Percentiles rank a stretch among this genome's conserved stretches.
Conservation (phyloP, 2,113 vertebrate species). For the Sylvia atricapilla region DNA sequence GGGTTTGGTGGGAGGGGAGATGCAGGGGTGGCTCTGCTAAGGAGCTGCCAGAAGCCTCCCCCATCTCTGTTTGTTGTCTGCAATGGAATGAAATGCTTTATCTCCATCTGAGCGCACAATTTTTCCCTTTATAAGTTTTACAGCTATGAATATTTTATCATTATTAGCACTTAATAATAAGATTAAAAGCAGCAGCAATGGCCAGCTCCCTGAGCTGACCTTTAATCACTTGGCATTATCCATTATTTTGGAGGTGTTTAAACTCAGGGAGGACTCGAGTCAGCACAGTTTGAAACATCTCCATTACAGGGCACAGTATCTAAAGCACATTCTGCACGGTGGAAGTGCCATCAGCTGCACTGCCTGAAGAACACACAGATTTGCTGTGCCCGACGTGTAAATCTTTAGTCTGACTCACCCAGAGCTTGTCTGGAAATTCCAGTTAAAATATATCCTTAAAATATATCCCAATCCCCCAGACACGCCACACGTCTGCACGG, state of each 20-base stretch:
- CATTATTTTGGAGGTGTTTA: neutral
- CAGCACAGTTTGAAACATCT: neutral
- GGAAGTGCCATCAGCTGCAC: neutral
- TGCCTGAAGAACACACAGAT: neutral
- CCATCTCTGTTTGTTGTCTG: neutral
- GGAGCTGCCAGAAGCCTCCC: neutral
- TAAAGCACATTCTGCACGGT: neutral
- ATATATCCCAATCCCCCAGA: neutral
- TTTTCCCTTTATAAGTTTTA: neutral
- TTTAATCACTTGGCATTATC: neutral
- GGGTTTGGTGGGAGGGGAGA: neutral
- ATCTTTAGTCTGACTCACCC: neutral
- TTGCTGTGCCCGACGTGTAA: neutral
- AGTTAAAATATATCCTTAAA: neutral
- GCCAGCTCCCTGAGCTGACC: neutral
- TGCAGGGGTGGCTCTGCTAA: neutral
- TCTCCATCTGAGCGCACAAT: neutral
- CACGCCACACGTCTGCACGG: neutral
- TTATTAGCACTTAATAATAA: neutral
- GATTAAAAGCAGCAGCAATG: neutral
- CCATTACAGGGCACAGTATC: neutral
- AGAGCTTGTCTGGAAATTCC: neutral
- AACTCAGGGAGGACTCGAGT: neutral
- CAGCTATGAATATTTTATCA: constrained; percentile 7
- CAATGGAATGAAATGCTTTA: neutral